A percentile compares a stretch with the other conserved stretches of the same genome.
Conservation (phyloP, 2,888 invertebrate species). For the Torymus tubicola region DNA sequence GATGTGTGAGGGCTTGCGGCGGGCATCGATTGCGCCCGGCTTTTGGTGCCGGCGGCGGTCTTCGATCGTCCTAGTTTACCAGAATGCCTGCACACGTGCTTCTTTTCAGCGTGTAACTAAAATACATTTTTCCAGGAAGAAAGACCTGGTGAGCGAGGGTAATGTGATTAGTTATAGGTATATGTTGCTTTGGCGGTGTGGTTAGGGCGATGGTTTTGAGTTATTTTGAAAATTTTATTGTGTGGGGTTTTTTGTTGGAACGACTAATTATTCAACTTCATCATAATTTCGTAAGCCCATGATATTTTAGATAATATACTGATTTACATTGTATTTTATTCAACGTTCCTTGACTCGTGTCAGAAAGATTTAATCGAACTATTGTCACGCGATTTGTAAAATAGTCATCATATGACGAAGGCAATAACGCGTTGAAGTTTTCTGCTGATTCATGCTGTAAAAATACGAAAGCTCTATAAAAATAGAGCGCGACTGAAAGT, state of each 20-base stretch:
- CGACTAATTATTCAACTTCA: too few relatives aligned
- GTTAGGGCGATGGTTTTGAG: not conserved
- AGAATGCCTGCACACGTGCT: constrained; percentile 15
- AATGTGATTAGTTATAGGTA: constrained; percentile 15
- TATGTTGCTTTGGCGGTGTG: not conserved
- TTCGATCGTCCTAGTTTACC: constrained; percentile 56
- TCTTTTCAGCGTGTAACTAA: constrained; percentile 9
- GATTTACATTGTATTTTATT: not conserved
- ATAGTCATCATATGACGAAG: constrained; percentile 2
- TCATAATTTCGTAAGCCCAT: too few relatives aligned
- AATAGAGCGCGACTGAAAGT: too few relatives aligned
- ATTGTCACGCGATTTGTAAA: constrained; percentile 24
- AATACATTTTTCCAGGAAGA: not conserved
- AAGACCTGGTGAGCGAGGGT: too few relatives aligned
- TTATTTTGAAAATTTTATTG: too few relatives aligned
- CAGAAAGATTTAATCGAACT: not conserved
- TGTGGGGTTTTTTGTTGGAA: too few relatives aligned
- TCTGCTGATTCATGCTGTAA: too few relatives aligned
- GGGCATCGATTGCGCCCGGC: constrained; percentile 43
- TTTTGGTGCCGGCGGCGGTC: constrained; percentile 46
- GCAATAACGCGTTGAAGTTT: not conserved
- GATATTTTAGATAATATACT: constrained; percentile 2
- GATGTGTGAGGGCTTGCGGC: constrained; percentile 1
- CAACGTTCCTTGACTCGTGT: not conserved
- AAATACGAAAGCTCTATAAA: too few relatives aligned